Conservation (phyloP, 1,140 invertebrate genomes). For the Zaprionus davidi region DNA sequence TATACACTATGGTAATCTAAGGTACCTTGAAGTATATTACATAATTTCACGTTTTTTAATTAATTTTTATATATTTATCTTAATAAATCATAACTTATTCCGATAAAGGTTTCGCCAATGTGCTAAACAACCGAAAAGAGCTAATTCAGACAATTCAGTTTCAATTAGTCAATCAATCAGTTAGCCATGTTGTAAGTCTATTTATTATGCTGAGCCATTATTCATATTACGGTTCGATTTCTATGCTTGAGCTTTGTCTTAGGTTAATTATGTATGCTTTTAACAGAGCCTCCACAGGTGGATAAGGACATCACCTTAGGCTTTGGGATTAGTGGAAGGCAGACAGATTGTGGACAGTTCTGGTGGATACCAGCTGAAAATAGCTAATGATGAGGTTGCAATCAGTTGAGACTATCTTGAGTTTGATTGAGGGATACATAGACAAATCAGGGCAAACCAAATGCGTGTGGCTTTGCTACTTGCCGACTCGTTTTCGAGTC, state of each 20-base stretch:
- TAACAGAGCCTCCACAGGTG: background rate
- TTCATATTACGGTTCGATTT: background rate
- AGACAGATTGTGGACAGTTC: background rate
- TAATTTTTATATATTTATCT: no score
- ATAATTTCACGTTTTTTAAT: no score
- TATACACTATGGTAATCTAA: no score
- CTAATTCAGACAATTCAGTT: background rate
- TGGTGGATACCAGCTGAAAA: conserved; percentile 8
- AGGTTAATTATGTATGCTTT: conserved; percentile 27
- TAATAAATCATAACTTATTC: no score
- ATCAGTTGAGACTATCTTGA: conserved; percentile 53
- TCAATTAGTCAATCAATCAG: conserved; percentile 3
- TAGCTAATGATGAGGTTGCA: conserved; percentile 34
- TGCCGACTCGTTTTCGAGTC: background rate
- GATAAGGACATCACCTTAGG: background rate
- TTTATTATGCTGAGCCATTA: background rate
- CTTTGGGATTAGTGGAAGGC: background rate
- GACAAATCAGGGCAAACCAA: conserved; percentile 56
- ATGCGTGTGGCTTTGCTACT: conserved; percentile 44
- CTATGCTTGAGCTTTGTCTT: background rate
- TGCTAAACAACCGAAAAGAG: background rate
- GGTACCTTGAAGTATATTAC: no score
- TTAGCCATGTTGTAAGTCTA: background rate
- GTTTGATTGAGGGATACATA: conserved; percentile 27
- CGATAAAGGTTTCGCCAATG: no score